Evolutionary conservation across 2,797 vertebrate genomes (phyloP).

Genomic region (Philypnodon macrostomus): DNA sequence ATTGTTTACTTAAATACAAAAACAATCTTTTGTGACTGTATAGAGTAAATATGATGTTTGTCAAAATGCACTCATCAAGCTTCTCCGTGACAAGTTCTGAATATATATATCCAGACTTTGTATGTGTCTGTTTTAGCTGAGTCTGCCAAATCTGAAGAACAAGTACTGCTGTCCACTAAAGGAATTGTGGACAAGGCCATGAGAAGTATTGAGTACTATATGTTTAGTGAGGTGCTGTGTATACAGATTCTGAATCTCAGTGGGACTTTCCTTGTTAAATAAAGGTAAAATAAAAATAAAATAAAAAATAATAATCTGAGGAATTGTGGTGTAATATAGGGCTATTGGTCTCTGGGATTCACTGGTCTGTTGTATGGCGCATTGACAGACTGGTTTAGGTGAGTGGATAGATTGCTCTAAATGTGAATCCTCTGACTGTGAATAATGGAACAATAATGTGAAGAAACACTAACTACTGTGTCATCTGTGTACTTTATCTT

Average conservation of each 20-base stretch:
- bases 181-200: constrained; percentile 1
- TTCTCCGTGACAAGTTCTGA: constrained; percentile 11
- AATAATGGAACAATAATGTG: constrained; percentile 8
- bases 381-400: constrained; percentile 20
- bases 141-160: constrained; percentile 46
- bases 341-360: no score
- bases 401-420: constrained; percentile 29
- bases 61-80: constrained; percentile 19
- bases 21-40: constrained; percentile 13
- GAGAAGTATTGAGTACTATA: constrained; percentile 15
- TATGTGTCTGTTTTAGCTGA: constrained; percentile 21
- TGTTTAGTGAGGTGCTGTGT: constrained; percentile 9
- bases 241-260: constrained; percentile 35
- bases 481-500: constrained; percentile 17
- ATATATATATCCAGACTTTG: constrained; percentile 6
- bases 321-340: constrained; percentile 6
- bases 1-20: constrained; percentile 7
- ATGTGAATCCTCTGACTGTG: constrained; percentile 10
- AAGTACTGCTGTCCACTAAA: constrained; percentile 10
- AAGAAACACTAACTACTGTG: constrained; percentile 14
- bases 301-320: no score
- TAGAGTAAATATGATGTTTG: not conserved
- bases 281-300: no score
- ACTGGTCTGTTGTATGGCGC: constrained; percentile 1
- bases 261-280: no score